Conservation (phyloP, 2,797 vertebrate genomes). For the Neoniphon sammara region DNA sequence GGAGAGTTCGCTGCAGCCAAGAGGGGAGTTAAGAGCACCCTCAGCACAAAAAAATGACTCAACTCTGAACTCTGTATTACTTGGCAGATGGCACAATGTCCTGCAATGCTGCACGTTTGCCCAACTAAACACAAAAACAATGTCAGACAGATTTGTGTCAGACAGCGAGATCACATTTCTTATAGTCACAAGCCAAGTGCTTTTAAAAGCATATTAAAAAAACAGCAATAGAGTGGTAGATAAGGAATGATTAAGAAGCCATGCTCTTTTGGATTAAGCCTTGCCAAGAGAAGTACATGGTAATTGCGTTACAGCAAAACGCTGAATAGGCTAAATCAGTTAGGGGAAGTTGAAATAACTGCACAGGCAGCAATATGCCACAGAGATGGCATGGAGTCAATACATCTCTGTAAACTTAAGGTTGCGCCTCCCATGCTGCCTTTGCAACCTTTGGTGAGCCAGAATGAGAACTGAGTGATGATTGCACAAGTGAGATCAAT, state of each 20-base stretch:
- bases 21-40: conserved; percentile 19
- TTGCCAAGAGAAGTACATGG: conserved; percentile 10
- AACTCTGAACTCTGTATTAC: not conserved
- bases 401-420: conserved; percentile 21
- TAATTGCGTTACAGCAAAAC: conserved; percentile 38
- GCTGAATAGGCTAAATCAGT: conserved; percentile 50
- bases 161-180: not conserved
- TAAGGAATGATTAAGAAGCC: conserved; percentile 10
- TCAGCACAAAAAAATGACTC: not conserved
- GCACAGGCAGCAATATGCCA: conserved; percentile 52
- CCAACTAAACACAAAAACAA: too few species aligned
- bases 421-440: conserved; percentile 20
- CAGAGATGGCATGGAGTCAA: conserved; percentile 43
- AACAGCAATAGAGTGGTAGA: not conserved
- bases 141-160: not conserved
- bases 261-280: conserved; percentile 26
- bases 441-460: not conserved
- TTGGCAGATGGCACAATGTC: not conserved
- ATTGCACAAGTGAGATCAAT: not conserved
- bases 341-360: conserved; percentile 55
- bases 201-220: conserved; percentile 8
- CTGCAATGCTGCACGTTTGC: not conserved
- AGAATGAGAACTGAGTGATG: not conserved
- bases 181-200: not conserved
- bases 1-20: conserved; percentile 1